phyloP scores from a whole-genome alignment of 2,113 vertebrate genomes.

The Indri indri region DNA sequence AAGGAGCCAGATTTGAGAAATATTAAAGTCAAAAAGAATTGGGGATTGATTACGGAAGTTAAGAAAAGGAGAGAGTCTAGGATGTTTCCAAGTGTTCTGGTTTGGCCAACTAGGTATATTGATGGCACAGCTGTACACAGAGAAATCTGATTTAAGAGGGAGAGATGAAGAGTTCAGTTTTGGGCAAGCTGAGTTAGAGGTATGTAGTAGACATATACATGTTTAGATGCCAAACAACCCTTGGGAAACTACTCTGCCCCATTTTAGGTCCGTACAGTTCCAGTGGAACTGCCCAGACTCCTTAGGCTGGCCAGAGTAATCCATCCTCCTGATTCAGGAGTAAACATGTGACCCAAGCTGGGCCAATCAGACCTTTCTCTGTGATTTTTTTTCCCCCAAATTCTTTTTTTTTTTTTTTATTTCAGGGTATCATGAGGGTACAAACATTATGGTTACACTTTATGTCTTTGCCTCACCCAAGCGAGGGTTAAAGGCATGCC shows the following conservation, averaged over 20 bases:
- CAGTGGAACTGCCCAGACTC: background rate
- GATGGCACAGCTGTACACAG: background rate
- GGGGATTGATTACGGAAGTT: background rate
- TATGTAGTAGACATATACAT: background rate
- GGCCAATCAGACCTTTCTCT: background rate
- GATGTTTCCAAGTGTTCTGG: background rate
- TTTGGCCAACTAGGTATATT: background rate
- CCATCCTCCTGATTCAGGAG: background rate
- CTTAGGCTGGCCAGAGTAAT: background rate
- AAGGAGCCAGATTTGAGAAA: background rate
- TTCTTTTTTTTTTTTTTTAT: conserved; percentile 1
- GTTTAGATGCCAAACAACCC: background rate
- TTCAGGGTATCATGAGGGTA: too few species aligned
- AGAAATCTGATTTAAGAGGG: background rate
- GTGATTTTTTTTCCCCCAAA: rapidly evolving
- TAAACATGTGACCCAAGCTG: background rate
- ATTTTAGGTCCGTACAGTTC: background rate
- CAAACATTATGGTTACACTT: too few species aligned
- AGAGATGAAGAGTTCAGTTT: background rate
- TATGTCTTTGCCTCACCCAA: too few species aligned
- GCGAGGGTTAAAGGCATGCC: too few species aligned
- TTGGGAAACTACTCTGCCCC: background rate
- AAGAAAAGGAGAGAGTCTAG: background rate
- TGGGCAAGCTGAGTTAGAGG: background rate
- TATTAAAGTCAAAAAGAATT: background rate